Evolutionary conservation across 2,113 vertebrate genomes (phyloP).

Genomic region (Clinocottus analis): DNA sequence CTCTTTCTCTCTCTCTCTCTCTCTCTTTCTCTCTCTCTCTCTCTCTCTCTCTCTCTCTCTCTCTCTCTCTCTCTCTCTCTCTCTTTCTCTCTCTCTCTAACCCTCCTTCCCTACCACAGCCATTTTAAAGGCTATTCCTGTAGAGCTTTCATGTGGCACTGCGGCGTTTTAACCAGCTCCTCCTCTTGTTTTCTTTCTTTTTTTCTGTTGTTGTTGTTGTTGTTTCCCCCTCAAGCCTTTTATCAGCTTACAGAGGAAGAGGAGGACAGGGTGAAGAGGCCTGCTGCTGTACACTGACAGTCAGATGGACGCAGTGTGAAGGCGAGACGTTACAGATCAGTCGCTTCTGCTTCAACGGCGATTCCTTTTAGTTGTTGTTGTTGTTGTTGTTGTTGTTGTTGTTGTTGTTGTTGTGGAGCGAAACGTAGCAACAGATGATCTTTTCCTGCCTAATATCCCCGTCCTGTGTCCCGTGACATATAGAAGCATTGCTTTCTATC

Average conservation of each 20-base stretch:
- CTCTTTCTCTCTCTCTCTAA: constrained; percentile 3
- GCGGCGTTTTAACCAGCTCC: constrained; percentile 58
- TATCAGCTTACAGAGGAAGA: constrained; percentile 52
- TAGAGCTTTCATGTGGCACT: constrained; percentile 66
- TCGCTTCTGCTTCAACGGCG: too few relatives aligned
- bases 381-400: too few relatives aligned
- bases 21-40: constrained; percentile 9
- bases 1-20: background rate
- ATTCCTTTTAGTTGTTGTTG: too few relatives aligned
- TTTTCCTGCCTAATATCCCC: background rate
- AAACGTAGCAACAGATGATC: background rate
- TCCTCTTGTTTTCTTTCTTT: constrained; percentile 31
- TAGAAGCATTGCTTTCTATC: constrained; percentile 33
- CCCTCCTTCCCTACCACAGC: constrained; percentile 53
- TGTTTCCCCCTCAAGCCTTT: constrained; percentile 36
- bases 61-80: constrained; percentile 11
- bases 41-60: background rate
- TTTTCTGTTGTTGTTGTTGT: background rate
- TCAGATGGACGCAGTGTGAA: constrained; percentile 52
- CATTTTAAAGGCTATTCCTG: constrained; percentile 73
- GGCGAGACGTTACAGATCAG: constrained; percentile 5
- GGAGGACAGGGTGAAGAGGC: constrained; percentile 54
- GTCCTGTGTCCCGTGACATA: constrained; percentile 22
- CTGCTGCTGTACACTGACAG: constrained; percentile 38
- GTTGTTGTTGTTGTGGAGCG: too few relatives aligned